phyloP scores from a whole-genome alignment of 2,888 invertebrate genomes.

The Agriopis leucophaearia region DNA sequence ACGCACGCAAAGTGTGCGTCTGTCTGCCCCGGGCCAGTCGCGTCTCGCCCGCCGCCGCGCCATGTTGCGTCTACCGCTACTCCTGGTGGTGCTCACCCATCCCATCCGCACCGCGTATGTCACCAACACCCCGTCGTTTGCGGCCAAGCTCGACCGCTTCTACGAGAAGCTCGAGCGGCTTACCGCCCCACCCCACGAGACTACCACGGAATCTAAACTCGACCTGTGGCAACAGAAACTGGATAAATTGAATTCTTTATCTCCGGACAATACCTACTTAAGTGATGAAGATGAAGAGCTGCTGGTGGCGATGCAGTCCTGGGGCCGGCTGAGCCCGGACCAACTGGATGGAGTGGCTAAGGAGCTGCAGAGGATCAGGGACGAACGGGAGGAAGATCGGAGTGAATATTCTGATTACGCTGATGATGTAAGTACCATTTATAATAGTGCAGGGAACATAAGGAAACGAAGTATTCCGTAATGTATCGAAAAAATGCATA shows the following conservation, averaged over 20 bases:
- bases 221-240: conserved; percentile 69
- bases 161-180: conserved; percentile 73
- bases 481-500: too few species aligned
- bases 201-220: conserved; percentile 45
- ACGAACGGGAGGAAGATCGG: conserved; percentile 54
- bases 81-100: conserved; percentile 64
- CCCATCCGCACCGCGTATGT: conserved; percentile 68
- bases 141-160: conserved; percentile 66
- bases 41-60: conserved; percentile 61
- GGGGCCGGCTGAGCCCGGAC: conserved; percentile 68
- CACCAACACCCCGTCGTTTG: conserved; percentile 68
- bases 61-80: conserved; percentile 68
- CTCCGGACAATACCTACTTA: conserved; percentile 58
- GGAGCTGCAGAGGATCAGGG: conserved; percentile 68
- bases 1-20: conserved; percentile 14
- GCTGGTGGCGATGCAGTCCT: conserved; percentile 69
- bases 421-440: conserved; percentile 68
- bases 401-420: conserved; percentile 63
- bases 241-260: conserved; percentile 68
- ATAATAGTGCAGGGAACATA: not conserved
- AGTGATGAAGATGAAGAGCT: conserved; percentile 75
- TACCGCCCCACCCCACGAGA: conserved; percentile 56
- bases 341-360: conserved; percentile 69
- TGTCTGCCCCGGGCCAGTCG: conserved; percentile 55
- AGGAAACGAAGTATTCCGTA: too few species aligned